Evolutionary conservation across 1,140 invertebrate species (phyloP).

Genomic region (Drosophila mojavensis): DNA sequence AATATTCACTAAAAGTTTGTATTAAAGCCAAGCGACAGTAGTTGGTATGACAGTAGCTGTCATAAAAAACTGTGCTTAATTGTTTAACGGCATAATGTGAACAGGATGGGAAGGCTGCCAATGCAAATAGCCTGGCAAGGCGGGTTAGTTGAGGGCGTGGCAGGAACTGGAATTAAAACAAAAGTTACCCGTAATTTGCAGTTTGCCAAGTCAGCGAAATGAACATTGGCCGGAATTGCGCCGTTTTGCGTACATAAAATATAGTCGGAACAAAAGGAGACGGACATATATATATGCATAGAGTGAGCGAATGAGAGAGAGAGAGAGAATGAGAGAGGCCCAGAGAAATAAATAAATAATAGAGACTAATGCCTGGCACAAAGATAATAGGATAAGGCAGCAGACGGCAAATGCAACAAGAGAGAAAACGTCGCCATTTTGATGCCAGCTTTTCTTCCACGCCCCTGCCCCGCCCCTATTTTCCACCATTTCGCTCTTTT

Average conservation of each 20-base stretch:
- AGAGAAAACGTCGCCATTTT: slow-evolving; percentile 68
- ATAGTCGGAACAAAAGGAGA: slow-evolving; percentile 2
- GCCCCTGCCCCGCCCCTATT: background rate
- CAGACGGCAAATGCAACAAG: slow-evolving; percentile 48
- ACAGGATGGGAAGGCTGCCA: slow-evolving; percentile 22
- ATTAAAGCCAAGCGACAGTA: background rate
- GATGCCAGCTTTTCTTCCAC: slow-evolving; percentile 59
- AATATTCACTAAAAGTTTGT: too few species aligned
- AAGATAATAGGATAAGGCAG: slow-evolving; percentile 68
- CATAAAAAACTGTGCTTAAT: slow-evolving; percentile 27
- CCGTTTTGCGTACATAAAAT: slow-evolving; percentile 66
- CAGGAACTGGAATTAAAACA: slow-evolving; percentile 26
- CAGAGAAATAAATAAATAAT: slow-evolving; percentile 29
- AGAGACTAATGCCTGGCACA: slow-evolving; percentile 32
- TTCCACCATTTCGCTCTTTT: background rate
- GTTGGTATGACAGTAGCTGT: background rate
- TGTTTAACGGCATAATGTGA: slow-evolving; percentile 42
- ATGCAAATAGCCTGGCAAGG: slow-evolving; percentile 21
- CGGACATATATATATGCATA: too few species aligned
- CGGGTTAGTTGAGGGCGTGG: background rate
- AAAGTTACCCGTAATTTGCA: slow-evolving; percentile 70
- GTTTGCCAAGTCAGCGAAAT: slow-evolving; percentile 68
- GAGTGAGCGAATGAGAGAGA: slow-evolving; percentile 8
- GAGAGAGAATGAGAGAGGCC: slow-evolving; percentile 4
- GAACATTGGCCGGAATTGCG: slow-evolving; percentile 74